Percentiles rank a stretch among this genome's conserved stretches.
phyloP scores from a whole-genome alignment of 2,888 invertebrate species.

The Synanthedon formicaeformis region DNA sequence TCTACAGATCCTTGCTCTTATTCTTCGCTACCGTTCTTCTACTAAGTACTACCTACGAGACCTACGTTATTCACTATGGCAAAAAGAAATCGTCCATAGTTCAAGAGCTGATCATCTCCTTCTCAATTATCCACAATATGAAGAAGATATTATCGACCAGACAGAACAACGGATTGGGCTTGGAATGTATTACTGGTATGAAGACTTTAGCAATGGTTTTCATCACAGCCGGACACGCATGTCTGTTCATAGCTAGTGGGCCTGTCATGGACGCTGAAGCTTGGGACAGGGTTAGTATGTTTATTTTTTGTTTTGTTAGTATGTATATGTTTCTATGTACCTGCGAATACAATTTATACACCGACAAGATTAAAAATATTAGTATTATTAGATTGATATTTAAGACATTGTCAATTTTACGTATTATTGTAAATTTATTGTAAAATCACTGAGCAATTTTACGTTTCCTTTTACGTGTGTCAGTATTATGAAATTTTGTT shows the following conservation, averaged over 20 bases:
- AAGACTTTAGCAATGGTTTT: constrained; percentile 77
- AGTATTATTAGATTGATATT: too few species aligned
- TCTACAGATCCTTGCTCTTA: constrained; percentile 57
- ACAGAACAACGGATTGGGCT: constrained; percentile 67
- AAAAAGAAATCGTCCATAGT: constrained; percentile 29
- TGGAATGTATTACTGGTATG: constrained; percentile 76
- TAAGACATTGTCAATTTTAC: too few species aligned
- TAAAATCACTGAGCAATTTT: too few species aligned
- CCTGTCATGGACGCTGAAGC: constrained; percentile 76
- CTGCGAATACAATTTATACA: too few species aligned
- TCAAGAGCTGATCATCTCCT: constrained; percentile 52
- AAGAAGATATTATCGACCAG: constrained; percentile 71
- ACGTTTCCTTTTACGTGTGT: too few species aligned
- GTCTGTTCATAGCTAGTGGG: constrained; percentile 75
- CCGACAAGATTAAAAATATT: too few species aligned
- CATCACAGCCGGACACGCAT: constrained; percentile 75
- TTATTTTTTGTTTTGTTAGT: too few species aligned
- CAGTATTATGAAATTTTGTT: too few species aligned
- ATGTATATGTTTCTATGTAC: too few species aligned
- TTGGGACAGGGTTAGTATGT: constrained; percentile 65
- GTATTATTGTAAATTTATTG: too few species aligned
- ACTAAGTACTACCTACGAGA: constrained; percentile 61
- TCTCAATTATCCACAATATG: constrained; percentile 72
- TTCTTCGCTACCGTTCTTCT: constrained; percentile 51
- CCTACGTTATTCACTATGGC: constrained; percentile 37